These are phyloP conservation scores for Zosterops hypoxanthus DNA, from an alignment of 2,113 vertebrate species.

Conservation along the genomic window DNA sequence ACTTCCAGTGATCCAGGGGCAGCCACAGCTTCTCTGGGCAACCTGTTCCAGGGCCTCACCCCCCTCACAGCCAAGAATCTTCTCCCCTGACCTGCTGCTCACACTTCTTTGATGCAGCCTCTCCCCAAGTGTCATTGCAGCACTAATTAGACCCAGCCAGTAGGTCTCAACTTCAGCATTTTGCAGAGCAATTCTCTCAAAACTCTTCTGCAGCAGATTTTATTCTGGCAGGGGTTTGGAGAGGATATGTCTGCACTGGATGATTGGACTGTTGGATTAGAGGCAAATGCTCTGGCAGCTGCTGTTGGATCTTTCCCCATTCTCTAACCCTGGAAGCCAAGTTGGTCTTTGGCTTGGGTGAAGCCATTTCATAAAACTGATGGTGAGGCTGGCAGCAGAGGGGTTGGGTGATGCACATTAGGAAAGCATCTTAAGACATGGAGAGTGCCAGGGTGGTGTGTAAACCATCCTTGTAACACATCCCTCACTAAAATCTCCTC, in stretches of 20 bases:
- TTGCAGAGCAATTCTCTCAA: not conserved
- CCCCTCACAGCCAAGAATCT: not conserved
- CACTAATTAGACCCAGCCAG: not conserved
- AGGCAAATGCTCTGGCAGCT: not conserved
- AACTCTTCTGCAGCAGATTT: not conserved
- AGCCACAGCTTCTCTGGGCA: not conserved
- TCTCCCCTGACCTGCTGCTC: not conserved
- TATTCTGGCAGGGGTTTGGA: not conserved
- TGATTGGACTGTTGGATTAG: not conserved
- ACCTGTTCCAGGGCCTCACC: rapidly evolving
- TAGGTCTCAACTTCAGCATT: not conserved
- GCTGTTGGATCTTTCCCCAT: not conserved
- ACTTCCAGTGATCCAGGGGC: not conserved
- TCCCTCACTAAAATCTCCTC: rapidly evolving
- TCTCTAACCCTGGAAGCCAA: not conserved
- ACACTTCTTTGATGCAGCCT: not conserved
- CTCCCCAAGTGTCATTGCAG: not conserved
- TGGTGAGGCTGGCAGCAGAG: not conserved
- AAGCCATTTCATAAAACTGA: not conserved
- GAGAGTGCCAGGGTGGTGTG: not conserved
- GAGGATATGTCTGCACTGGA: not conserved
- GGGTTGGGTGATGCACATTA: not conserved
- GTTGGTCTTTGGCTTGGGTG: not conserved
- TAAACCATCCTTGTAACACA: not conserved
- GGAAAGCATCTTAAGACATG: not conserved